Conservation (phyloP, 2,888 invertebrate species). For the Netelia fuscicornis region DNA sequence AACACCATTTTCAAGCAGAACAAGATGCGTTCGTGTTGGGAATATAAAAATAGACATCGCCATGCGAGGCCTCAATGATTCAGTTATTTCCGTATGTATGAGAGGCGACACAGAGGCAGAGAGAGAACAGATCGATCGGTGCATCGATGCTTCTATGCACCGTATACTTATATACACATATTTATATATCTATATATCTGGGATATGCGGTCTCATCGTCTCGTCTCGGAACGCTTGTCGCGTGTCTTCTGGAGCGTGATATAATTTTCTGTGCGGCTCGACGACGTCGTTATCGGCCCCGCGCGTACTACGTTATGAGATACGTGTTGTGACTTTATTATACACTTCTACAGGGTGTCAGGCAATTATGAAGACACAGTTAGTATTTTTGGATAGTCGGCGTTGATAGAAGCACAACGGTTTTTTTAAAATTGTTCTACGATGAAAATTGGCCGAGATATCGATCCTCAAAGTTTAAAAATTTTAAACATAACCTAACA, state of each 20-base stretch:
- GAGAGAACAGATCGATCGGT: constrained; percentile 30
- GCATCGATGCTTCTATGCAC: constrained; percentile 26
- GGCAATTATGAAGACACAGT: too few relatives aligned
- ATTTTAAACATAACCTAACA: too few relatives aligned
- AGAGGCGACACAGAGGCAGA: not conserved
- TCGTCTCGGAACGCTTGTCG: constrained; percentile 33
- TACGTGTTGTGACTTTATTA: constrained; percentile 42
- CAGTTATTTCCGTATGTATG: constrained; percentile 18
- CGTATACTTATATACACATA: not conserved
- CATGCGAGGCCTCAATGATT: not conserved
- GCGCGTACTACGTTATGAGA: constrained; percentile 32
- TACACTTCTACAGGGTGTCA: not conserved
- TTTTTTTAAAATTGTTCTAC: too few relatives aligned
- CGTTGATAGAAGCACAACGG: too few relatives aligned
- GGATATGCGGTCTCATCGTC: constrained; percentile 7
- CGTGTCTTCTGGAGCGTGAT: constrained; percentile 43
- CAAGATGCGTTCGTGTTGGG: not conserved
- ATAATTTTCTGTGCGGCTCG: constrained; percentile 34
- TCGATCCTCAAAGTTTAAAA: too few relatives aligned
- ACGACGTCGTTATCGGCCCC: constrained; percentile 12
- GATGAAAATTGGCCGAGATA: too few relatives aligned
- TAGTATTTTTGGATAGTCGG: too few relatives aligned
- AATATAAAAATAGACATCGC: constrained; percentile 18
- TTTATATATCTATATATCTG: not conserved
- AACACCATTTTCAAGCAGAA: not conserved